A percentile compares a stretch with the other conserved stretches of the same genome.
Evolutionary conservation across 2,113 vertebrate species (phyloP).

Genomic region (Corythaixoides concolor): DNA sequence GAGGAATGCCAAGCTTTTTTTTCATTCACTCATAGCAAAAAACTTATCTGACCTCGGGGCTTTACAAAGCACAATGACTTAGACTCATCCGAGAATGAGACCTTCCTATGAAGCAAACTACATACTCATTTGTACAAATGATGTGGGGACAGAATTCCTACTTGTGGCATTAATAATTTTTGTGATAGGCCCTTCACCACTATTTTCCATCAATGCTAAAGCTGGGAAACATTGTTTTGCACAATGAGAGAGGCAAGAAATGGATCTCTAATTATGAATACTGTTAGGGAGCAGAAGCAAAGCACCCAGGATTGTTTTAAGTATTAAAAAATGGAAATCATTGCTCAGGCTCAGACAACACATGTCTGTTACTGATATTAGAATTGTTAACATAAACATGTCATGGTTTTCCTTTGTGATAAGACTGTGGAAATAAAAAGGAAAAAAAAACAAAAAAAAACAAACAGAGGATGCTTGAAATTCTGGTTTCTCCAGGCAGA

Average conservation of each 20-base stretch:
- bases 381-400: conserved; percentile 1
- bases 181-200: neutral
- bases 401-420: neutral
- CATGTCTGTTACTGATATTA: neutral
- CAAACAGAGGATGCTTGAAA: neutral
- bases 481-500: neutral
- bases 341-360: neutral
- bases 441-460: neutral
- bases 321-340: conserved; percentile 2
- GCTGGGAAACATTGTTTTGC: neutral
- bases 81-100: neutral
- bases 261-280: conserved; percentile 16
- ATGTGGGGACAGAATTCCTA: neutral
- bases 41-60: conserved; percentile 19
- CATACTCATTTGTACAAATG: neutral
- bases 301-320: conserved; percentile 4
- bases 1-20: conserved; percentile 33
- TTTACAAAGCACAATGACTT: conserved; percentile 13
- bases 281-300: neutral
- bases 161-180: conserved; percentile 2
- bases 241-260: neutral
- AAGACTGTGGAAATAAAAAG: neutral
- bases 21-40: conserved; percentile 20
- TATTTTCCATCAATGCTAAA: neutral
- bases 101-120: conserved; percentile 7